A percentile compares a stretch with the other conserved stretches of the same genome.
These are phyloP conservation scores for Elmis aenea DNA, from an alignment of 2,888 invertebrate genomes.

Conservation along the genomic window DNA sequence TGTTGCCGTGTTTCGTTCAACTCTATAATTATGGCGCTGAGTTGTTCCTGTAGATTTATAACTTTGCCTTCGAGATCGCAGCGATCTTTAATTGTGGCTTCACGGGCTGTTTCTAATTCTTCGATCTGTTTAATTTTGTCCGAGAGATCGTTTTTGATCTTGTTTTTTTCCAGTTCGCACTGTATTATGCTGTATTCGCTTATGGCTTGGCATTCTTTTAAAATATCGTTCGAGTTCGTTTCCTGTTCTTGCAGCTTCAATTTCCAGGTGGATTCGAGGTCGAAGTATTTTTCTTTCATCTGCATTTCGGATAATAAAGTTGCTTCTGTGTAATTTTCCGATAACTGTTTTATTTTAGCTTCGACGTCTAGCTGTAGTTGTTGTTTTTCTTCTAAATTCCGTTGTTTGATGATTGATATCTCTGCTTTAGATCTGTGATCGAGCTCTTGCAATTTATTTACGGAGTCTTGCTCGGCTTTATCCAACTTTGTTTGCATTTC, in stretches of 20 bases:
- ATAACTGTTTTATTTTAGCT: conserved; percentile 41
- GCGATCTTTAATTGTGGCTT: conserved; percentile 13
- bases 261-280: conserved; percentile 45
- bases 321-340: conserved; percentile 43
- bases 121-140: conserved; percentile 25
- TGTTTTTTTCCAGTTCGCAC: conserved; percentile 51
- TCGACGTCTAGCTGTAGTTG: conserved; percentile 26
- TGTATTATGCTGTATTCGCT: conserved; percentile 53
- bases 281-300: conserved; percentile 45
- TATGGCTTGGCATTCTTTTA: conserved; percentile 53
- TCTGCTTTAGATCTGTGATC: too few relatives aligned
- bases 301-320: conserved; percentile 41
- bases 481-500: conserved; percentile 33
- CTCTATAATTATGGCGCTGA: conserved; percentile 20
- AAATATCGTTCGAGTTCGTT: conserved; percentile 46
- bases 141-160: conserved; percentile 39
- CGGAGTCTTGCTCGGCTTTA: conserved; percentile 29
- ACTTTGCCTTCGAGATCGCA: conserved; percentile 18
- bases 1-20: conserved; percentile 16
- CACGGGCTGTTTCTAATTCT: conserved; percentile 22
- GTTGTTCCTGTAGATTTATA: conserved; percentile 23
- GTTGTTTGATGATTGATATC: too few relatives aligned
- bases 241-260: conserved; percentile 46
- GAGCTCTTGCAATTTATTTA: conserved; percentile 28
- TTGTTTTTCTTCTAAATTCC: conserved; percentile 37